Evolutionary conservation across 92 coral and sea anemone species (phyloP), one percentile per base, ranked within the genome.

Genomic region (Palythoa heliodiscus): DNA sequence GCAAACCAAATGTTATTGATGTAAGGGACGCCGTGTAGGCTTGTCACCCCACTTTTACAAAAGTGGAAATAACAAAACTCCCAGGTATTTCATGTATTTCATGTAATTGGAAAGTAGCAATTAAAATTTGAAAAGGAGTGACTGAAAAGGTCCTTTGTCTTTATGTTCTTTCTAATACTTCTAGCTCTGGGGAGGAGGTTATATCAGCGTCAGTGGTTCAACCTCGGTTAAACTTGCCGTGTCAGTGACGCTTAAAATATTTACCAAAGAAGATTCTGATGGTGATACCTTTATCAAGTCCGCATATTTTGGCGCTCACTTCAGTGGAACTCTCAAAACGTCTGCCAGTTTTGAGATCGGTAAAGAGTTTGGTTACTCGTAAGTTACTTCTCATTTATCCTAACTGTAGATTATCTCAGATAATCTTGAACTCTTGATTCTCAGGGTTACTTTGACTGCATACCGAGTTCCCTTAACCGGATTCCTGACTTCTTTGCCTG

Each of bases 261-360:
- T 20, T 38, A 88, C 87, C 3, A 48, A 77, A 23, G 76, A 82
- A 73, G 90, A 86, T 22, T 38, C 58, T 11, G 38, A 91, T 70
- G 94, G 94, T 11, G 69, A 82, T 48, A 43, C 67, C 6, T 38
- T 35, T 14, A 14, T 82, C 67, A 75, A 72, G 12, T 87, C 87
- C 7, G 88, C 85, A 16, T 82, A 68, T 68, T 82, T 90, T 60
- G 90, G 92, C 43, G 70, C 76, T 52, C 87, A 90, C 75, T 20
- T 90, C 76, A 24, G 47, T 2, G 92, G 90, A 14, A 25, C 29
- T 5, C 52, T 83, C 8, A 55, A 20, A 17, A 82, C n/a, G 48
- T 25, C 88, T 2, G 90, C 73, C 29, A 70, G 70, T 1, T 75
- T 90, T 35, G 80, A 90, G 60, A 25, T 82, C 19, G 85, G 74